Percentiles rank a stretch among this genome's conserved stretches.
Conservation (phyloP, 2,797 vertebrate genomes). For the Enteromius unitaeniatus region DNA sequence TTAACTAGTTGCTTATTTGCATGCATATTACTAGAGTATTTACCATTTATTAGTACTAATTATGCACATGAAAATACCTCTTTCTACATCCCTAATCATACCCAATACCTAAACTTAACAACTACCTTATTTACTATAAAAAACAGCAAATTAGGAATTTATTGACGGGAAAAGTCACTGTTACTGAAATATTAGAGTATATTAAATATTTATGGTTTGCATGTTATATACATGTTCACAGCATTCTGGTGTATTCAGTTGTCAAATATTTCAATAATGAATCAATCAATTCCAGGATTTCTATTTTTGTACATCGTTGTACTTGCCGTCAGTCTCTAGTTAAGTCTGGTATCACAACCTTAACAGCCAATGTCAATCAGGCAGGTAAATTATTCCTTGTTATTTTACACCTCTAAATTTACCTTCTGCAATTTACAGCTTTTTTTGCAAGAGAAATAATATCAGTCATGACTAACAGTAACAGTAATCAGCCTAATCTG, state of each 20-base stretch:
- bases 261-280: not conserved
- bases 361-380: not conserved
- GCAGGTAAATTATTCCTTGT: too few species aligned
- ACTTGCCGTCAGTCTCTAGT: not conserved
- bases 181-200: not conserved
- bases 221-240: not conserved
- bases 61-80: too few species aligned
- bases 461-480: not conserved
- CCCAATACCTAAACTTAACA: too few species aligned
- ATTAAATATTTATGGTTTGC: not conserved
- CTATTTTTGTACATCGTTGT: not conserved
- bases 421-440: not conserved
- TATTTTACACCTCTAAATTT: not conserved
- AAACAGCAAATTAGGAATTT: too few species aligned
- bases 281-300: not conserved
- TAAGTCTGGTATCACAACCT: not conserved
- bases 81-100: too few species aligned
- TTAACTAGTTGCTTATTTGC: too few species aligned
- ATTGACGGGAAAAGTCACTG: too few species aligned
- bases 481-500: not conserved
- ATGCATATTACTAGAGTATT: too few species aligned
- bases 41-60: too few species aligned
- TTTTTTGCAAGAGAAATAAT: not conserved
- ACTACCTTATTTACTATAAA: too few species aligned
- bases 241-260: not conserved